phyloP scores from a whole-genome alignment of 1,140 invertebrate species.

The Gerris buenoi region DNA sequence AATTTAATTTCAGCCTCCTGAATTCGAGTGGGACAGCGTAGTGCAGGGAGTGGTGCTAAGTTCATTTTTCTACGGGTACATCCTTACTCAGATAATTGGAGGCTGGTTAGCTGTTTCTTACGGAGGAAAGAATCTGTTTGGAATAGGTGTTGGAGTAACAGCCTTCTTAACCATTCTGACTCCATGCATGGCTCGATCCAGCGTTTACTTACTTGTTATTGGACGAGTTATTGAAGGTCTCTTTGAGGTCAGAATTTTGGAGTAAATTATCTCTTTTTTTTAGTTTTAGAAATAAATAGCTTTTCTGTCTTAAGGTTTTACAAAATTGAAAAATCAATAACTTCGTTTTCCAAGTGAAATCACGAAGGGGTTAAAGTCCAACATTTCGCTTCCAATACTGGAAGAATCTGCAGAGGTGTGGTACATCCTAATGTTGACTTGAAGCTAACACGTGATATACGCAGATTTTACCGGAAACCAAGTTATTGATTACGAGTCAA shows the following conservation, averaged over 20 bases:
- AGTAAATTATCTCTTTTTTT: too few species aligned
- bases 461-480: too few species aligned
- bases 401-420: too few species aligned
- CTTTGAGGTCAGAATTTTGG: slow-evolving; percentile 34
- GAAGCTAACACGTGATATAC: too few species aligned
- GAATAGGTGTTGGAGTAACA: slow-evolving; percentile 41
- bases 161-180: slow-evolving; percentile 34
- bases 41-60: slow-evolving; percentile 67
- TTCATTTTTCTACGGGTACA: slow-evolving; percentile 75
- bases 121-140: slow-evolving; percentile 41
- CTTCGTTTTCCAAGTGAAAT: too few species aligned
- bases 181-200: slow-evolving; percentile 16
- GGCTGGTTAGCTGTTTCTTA: slow-evolving; percentile 44
- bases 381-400: too few species aligned
- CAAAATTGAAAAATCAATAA: too few species aligned
- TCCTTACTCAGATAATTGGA: slow-evolving; percentile 55
- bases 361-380: too few species aligned
- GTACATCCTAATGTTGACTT: too few species aligned
- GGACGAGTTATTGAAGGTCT: slow-evolving; percentile 38
- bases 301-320: too few species aligned
- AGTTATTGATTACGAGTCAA: too few species aligned
- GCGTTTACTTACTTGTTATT: slow-evolving; percentile 28
- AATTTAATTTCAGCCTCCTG: slow-evolving; percentile 17
- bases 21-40: slow-evolving; percentile 49
- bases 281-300: too few species aligned